These are phyloP conservation scores for Idaea dimidiata DNA, from an alignment of 2,888 invertebrate genomes.

Conservation along the genomic window DNA sequence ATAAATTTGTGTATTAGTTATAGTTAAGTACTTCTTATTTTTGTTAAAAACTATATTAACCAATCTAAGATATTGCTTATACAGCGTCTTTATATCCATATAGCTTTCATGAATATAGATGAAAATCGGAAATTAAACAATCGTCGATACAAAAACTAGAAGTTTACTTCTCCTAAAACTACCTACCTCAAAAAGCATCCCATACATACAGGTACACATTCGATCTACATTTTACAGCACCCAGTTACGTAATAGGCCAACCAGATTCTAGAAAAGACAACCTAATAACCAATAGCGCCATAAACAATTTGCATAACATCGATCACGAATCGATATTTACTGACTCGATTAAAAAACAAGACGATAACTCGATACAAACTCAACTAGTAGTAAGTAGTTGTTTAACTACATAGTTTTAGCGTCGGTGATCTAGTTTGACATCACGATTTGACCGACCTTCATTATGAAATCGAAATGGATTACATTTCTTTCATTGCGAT, in stretches of 20 bases:
- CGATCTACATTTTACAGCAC: not conserved
- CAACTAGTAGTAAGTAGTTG: constrained; percentile 19
- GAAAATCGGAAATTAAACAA: too few species aligned
- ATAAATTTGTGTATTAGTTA: too few species aligned
- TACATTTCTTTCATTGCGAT: constrained; percentile 10
- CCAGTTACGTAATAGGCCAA: not conserved
- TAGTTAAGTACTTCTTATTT: too few species aligned
- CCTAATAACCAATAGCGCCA: not conserved
- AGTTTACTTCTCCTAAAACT: too few species aligned
- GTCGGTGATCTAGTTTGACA: constrained; percentile 66
- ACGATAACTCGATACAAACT: constrained; percentile 41
- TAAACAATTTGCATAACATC: constrained; percentile 65
- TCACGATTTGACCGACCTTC: constrained; percentile 65
- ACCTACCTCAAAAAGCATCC: too few species aligned
- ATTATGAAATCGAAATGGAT: constrained; percentile 62
- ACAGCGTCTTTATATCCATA: too few species aligned
- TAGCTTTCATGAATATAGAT: too few species aligned
- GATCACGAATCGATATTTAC: constrained; percentile 60
- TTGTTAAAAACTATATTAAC: too few species aligned
- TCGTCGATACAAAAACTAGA: too few species aligned
- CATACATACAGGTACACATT: not conserved
- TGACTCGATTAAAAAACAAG: constrained; percentile 54
- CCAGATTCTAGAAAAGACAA: not conserved
- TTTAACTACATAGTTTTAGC: constrained; percentile 58
- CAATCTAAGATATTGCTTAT: too few species aligned